phyloP scores from a whole-genome alignment of 2,113 vertebrate genomes.

The Passer montanus region DNA sequence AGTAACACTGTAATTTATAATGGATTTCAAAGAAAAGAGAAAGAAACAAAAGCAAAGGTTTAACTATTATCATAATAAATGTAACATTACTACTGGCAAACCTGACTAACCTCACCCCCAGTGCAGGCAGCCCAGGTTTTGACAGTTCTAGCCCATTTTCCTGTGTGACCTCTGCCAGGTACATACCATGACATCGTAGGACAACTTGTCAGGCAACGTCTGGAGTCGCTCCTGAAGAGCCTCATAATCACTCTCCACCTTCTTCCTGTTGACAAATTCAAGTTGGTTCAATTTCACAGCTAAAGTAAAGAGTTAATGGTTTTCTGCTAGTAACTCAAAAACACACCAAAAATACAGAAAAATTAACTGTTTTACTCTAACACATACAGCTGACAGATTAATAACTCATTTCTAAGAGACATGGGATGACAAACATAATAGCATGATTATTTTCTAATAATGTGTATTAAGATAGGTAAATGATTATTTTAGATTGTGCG shows the following conservation, averaged over 20 bases:
- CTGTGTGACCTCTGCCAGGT: not conserved
- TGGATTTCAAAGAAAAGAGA: slow-evolving; percentile 15
- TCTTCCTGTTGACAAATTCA: slow-evolving; percentile 82
- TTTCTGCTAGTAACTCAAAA: not conserved
- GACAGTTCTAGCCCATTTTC: not conserved
- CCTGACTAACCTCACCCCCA: not conserved
- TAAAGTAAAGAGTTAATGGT: not conserved
- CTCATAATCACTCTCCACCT: slow-evolving; percentile 89
- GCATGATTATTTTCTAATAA: not conserved
- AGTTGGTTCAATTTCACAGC: not conserved
- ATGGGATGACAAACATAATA: not conserved
- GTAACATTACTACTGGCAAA: not conserved
- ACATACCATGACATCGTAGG: slow-evolving; percentile 92
- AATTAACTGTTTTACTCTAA: not conserved
- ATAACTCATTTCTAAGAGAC: not conserved
- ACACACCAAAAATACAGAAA: not conserved
- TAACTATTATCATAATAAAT: slow-evolving; percentile 5
- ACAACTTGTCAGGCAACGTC: slow-evolving; percentile 87
- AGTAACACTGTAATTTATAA: slow-evolving; percentile 44
- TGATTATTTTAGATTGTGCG: not conserved
- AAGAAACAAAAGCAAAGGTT: slow-evolving; percentile 35
- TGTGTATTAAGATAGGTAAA: not conserved
- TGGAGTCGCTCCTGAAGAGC: slow-evolving; percentile 86
- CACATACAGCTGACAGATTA: not conserved
- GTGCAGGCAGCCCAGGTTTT: not conserved